phyloP scores from a whole-genome alignment of 2,888 invertebrate species.

The Daptonema setosum region DNA sequence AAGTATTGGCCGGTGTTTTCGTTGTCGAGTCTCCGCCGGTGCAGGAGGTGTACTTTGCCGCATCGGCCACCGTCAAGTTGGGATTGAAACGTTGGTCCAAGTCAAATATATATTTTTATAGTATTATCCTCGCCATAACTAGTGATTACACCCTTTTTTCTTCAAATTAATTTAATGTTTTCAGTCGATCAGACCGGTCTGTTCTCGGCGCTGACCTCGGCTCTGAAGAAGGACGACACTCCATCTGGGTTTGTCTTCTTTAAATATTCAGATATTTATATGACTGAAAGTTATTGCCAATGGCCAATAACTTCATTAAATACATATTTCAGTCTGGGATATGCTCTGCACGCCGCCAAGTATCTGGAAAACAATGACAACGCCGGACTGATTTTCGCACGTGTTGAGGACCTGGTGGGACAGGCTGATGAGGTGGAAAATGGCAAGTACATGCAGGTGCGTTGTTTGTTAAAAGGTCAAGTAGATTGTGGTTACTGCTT shows the following conservation, averaged over 20 bases:
- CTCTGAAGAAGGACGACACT: constrained; percentile 63
- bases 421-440: constrained; percentile 90
- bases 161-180: too few relatives aligned
- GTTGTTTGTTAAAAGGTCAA: constrained; percentile 5
- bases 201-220: constrained; percentile 47
- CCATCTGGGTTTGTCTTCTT: constrained; percentile 40
- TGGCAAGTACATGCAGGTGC: constrained; percentile 43
- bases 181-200: constrained; percentile 43
- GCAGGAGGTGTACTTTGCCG: constrained; percentile 50
- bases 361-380: constrained; percentile 36
- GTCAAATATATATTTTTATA: background rate
- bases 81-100: constrained; percentile 36
- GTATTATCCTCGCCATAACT: too few relatives aligned
- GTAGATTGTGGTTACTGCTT: too few relatives aligned
- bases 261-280: background rate
- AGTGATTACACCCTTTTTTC: too few relatives aligned
- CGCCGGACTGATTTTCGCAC: constrained; percentile 37
- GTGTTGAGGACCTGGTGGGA: constrained; percentile 70
- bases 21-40: constrained; percentile 42
- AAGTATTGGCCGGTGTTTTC: constrained; percentile 39
- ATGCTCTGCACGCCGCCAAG: constrained; percentile 54
- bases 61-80: constrained; percentile 45
- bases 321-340: constrained; percentile 46
- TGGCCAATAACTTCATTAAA: background rate
- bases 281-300: background rate